Base-by-base conservation (phyloP, 2,797 vertebrate genomes). In the Danio tinwini region DNA sequence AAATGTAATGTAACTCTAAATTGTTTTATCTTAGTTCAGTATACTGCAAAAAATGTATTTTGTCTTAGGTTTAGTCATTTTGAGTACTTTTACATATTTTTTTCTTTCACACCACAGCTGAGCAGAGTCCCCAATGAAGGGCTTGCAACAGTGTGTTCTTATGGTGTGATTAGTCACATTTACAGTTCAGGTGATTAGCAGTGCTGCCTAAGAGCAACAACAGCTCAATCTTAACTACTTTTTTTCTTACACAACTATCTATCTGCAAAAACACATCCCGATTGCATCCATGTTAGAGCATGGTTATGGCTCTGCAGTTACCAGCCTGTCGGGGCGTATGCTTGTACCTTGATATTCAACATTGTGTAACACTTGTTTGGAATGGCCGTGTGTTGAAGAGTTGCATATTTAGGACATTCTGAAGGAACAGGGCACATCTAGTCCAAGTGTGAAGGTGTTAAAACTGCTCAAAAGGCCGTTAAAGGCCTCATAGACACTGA, bases 321-420 rank as follows among this genome's bases (percentile, higher is more conserved):
- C 37, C 65, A 50, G 21, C 12, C 47, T n/a, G 29, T 17, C 49
- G 37, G 13, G 2, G 29, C 49, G 13, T 50, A 11, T 50, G 45
- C 29, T n/a, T 52, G 8, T 39, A 14, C 52, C 37, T 69, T n/a
- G 21, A 69, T 0, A 50, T 29, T 7, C 39, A 17, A 7, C 29
- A 52, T 50, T 61, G 16, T 52, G 16, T 10, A 52, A 53, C 49
- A 14, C 61, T 64, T 53, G 59, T 12, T 21, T 53, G 39, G 65
- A 42, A 19, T 53, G 37, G 59, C 37, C 2, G 4, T 52, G 74
- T 44, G 10, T 62, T 42, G 17, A 17, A 5, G 17, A 64, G 16
- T 56, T 67, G 19, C 40, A 37, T 56, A 56, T 45, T 76, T 56
- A 44, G 67, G 44, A 59, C 7, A 59, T 69, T 69, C 47, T 40